phyloP scores from a whole-genome alignment of 2,888 invertebrate species.

The Drosophila fungiperda region DNA sequence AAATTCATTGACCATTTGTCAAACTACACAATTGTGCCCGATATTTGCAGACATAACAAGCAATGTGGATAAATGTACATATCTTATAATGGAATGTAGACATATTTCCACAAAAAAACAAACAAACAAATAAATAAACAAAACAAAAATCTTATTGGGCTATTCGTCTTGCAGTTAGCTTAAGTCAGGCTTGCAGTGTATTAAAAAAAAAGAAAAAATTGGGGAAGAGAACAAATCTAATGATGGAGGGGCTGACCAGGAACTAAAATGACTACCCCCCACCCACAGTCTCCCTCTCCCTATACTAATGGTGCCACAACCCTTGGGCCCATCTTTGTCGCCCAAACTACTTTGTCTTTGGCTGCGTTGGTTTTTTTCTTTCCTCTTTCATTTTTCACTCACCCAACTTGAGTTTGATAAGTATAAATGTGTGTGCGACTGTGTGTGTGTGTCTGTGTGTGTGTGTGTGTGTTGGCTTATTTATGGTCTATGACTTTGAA shows the following conservation, averaged over 20 bases:
- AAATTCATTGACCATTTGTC: conserved; percentile 2
- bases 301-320: background rate
- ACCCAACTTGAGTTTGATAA: conserved; percentile 38
- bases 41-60: background rate
- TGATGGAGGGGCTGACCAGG: conserved; percentile 28
- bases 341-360: conserved; percentile 60
- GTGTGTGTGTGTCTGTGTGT: conserved; percentile 35
- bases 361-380: conserved; percentile 26
- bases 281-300: background rate
- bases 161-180: background rate
- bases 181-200: conserved; percentile 27
- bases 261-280: conserved; percentile 7
- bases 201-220: conserved; percentile 39
- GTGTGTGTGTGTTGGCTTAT: conserved; percentile 56
- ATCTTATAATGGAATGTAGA: background rate
- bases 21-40: background rate
- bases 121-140: background rate
- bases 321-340: conserved; percentile 38
- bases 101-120: background rate
- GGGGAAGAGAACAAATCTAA: conserved; percentile 16
- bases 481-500: conserved; percentile 64
- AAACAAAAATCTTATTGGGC: background rate
- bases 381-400: conserved; percentile 4
- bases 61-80: background rate
- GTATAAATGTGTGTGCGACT: conserved; percentile 30